phyloP scores from a whole-genome alignment of 2,113 vertebrate genomes.

The Micromys minutus region DNA sequence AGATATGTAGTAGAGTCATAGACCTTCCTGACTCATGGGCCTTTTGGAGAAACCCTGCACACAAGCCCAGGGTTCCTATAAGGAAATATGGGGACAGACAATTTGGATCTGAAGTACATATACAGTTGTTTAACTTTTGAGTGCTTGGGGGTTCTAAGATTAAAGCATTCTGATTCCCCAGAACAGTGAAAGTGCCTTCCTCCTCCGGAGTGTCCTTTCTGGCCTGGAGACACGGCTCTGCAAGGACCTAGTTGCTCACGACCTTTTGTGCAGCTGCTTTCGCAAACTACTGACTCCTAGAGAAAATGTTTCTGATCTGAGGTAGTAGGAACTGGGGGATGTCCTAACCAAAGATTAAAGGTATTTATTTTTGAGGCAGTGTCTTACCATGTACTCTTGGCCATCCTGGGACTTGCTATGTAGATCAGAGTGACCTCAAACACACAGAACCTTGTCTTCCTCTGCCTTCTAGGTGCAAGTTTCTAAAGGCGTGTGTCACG shows the following conservation, averaged over 20 bases:
- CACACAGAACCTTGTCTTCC: neutral
- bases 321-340: neutral
- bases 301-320: neutral
- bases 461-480: neutral
- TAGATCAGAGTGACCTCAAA: neutral
- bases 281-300: neutral
- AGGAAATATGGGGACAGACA: neutral
- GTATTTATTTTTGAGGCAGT: neutral
- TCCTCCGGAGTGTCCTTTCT: neutral
- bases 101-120: neutral
- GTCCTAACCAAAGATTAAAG: neutral
- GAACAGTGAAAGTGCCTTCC: neutral
- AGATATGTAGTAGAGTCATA: neutral
- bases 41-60: neutral
- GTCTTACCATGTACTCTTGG: neutral
- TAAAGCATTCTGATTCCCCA: fast-evolving
- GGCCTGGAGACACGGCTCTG: neutral
- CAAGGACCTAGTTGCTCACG: neutral
- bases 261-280: neutral
- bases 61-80: neutral
- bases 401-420: neutral
- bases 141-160: neutral
- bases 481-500: neutral
- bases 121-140: neutral
- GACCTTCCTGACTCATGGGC: neutral